phyloP scores from a whole-genome alignment of 2,113 vertebrate species.

The Antechinus stuartii region DNA sequence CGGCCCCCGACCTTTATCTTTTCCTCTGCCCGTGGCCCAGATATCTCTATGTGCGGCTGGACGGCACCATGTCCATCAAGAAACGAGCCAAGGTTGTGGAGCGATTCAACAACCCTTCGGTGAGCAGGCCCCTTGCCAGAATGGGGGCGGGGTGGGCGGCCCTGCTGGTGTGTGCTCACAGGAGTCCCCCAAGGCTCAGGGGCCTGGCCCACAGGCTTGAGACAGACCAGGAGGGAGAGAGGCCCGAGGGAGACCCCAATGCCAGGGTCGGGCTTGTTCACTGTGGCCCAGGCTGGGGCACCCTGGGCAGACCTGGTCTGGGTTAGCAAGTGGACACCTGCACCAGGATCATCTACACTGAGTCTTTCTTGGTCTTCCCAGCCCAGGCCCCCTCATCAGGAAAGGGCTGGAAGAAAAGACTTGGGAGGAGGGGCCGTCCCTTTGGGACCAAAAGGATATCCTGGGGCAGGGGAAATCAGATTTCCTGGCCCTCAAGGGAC shows the following conservation, averaged over 20 bases:
- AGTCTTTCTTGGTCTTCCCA: too few relatives aligned
- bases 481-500: background rate
- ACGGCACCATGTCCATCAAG: conserved; percentile 99
- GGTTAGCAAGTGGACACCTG: background rate
- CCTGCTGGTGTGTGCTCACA: too few relatives aligned
- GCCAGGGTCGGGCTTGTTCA: too few relatives aligned
- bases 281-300: background rate
- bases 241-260: too few relatives aligned
- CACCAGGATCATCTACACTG: too few relatives aligned
- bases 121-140: conserved; percentile 80
- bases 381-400: too few relatives aligned
- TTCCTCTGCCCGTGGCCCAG: conserved; percentile 79
- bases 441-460: too few relatives aligned
- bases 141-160: too few relatives aligned
- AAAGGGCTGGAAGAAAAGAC: background rate
- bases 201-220: background rate
- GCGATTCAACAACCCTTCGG: conserved; percentile 92
- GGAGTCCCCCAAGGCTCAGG: too few relatives aligned
- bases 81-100: conserved; percentile 98
- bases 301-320: background rate
- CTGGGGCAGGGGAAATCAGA: background rate
- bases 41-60: conserved; percentile 95
- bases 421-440: background rate
- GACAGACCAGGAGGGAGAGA: too few relatives aligned
- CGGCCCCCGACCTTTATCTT: conserved; percentile 43